Base-by-base conservation (phyloP, 2,797 vertebrate genomes). In the Crocidura indochinensis region DNA sequence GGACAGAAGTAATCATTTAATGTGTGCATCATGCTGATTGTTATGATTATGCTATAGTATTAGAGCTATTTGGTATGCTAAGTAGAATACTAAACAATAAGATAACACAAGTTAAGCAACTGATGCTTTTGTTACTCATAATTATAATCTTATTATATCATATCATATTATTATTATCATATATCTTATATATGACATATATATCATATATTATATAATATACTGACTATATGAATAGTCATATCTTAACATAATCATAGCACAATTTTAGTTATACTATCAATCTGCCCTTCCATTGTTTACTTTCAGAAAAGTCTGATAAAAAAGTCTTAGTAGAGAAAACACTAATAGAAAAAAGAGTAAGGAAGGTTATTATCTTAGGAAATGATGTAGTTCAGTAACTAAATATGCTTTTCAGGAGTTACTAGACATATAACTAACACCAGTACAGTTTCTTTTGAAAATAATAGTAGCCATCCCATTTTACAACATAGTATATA, bases 121-220 rank as follows among this genome's bases (percentile, higher is more conserved):
- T 9, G 69, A 67, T 26, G 14, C 91, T 88, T 84, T 75, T 77
- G 91, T 77, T 81, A 56, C 53, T 84, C 56, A 60, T 91, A 94
- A 96, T 95, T 97, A 94, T 19, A 31, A 96, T 96, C 96, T 96
- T 91, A 86, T 91, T 56, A 65, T 86, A 90, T n/a, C n/a, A n/a
- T n/a, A n/a, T n/a, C n/a, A n/a, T n/a, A n/a, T n/a, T n/a, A n/a
- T n/a, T n/a, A n/a, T n/a, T n/a, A n/a, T n/a, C n/a, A n/a, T n/a
- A n/a, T n/a, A n/a, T n/a, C n/a, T n/a, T n/a, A n/a, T 38, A 38
- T 38, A 38, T 38, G 38, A 38, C n/a, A n/a, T n/a, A n/a, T n/a
- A n/a, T n/a, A n/a, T 38, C 5, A 38, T 38, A 38, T 38, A 38
- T 38, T 38, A 38, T 38, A 38, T 38, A 5, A 38, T 5, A 38